phyloP scores from a whole-genome alignment of 2,797 vertebrate genomes.

The Chromobotia macracanthus region DNA sequence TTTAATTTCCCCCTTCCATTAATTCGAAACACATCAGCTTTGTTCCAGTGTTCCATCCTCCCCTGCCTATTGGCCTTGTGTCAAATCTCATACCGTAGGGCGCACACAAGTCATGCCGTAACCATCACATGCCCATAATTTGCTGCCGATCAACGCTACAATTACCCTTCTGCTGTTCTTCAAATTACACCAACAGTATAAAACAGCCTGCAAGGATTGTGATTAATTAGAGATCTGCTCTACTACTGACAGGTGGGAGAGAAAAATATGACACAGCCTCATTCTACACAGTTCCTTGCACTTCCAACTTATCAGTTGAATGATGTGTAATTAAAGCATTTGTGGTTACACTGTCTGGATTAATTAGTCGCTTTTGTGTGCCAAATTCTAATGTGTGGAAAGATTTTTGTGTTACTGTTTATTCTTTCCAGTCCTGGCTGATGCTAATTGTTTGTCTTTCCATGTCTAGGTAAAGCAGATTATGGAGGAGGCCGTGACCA shows the following conservation, averaged over 20 bases:
- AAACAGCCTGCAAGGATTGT: slow-evolving; percentile 23
- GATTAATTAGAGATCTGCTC: slow-evolving; percentile 55
- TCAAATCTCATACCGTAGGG: slow-evolving; percentile 7
- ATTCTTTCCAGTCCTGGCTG: neutral
- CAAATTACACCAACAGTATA: slow-evolving; percentile 38
- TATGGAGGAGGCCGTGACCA: slow-evolving; percentile 96
- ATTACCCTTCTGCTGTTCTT: slow-evolving; percentile 44
- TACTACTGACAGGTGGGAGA: slow-evolving; percentile 34
- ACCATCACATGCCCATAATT: slow-evolving; percentile 36
- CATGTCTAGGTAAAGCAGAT: slow-evolving; percentile 91
- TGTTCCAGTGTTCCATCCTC: neutral
- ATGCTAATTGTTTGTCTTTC: slow-evolving; percentile 19
- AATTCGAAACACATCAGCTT: slow-evolving; percentile 3
- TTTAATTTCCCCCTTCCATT: neutral
- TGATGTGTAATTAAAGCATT: slow-evolving; percentile 41
- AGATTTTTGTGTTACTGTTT: neutral
- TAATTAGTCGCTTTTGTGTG: slow-evolving; percentile 12
- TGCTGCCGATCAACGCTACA: slow-evolving; percentile 28
- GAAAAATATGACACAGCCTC: slow-evolving; percentile 22
- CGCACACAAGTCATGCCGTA: slow-evolving; percentile 13
- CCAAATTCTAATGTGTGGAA: neutral
- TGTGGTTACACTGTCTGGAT: slow-evolving; percentile 22
- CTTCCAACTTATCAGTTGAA: slow-evolving; percentile 44
- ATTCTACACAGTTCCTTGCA: slow-evolving; percentile 1
- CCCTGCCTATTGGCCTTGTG: neutral